These are phyloP conservation scores for Neolamprologus longior DNA, from an alignment of 2,113 vertebrate species.

Conservation along the genomic window DNA sequence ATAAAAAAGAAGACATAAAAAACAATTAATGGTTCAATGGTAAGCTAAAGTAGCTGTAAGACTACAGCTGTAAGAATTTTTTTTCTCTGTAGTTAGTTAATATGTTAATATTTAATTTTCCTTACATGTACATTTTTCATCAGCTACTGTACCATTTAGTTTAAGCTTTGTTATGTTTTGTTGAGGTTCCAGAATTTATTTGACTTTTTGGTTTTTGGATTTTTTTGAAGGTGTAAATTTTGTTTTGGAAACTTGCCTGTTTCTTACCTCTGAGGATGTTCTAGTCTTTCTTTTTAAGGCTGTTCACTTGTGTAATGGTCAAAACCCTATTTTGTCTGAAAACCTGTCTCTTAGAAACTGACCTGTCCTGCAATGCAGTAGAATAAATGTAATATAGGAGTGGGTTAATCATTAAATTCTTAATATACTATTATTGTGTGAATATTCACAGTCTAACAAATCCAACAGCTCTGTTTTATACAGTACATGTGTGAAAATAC, in stretches of 20 bases:
- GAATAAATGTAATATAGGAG: not conserved
- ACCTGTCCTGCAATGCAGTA: not conserved
- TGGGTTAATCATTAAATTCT: not conserved
- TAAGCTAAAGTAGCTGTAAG: not conserved
- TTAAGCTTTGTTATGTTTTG: not conserved
- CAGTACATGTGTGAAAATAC: not conserved
- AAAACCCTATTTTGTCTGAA: not conserved
- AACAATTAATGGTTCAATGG: not conserved
- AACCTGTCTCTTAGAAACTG: not conserved
- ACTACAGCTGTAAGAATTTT: too few relatives aligned
- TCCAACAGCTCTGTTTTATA: not conserved
- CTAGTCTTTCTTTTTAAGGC: not conserved
- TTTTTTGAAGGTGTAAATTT: not conserved
- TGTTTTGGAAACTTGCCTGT: not conserved
- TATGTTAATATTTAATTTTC: not conserved
- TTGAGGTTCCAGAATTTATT: not conserved
- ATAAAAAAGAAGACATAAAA: not conserved
- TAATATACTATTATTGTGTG: not conserved
- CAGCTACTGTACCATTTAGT: not conserved
- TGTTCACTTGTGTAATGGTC: not conserved
- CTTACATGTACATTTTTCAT: not conserved
- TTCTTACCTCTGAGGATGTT: not conserved
- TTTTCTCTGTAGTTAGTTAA: not conserved
- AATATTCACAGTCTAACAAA: not conserved
- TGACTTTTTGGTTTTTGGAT: not conserved